Evolutionary conservation across 1,140 invertebrate species (phyloP), one percentile per base, ranked within the genome.

Genomic region (Camponotus pennsylvanicus): DNA sequence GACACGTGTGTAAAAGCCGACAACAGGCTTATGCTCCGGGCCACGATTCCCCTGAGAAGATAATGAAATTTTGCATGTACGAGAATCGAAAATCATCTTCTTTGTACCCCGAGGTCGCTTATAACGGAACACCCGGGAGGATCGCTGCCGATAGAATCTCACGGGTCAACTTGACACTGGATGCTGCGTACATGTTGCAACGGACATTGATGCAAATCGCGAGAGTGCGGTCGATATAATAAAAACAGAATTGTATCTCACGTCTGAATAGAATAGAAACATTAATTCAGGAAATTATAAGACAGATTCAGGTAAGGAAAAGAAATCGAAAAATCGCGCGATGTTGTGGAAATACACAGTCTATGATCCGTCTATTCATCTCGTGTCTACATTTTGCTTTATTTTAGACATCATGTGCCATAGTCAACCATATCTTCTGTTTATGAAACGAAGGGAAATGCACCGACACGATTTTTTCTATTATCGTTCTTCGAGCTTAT

Each of bases 21-120:
- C 79, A 82, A 61, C 52, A 73, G 79, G 77, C 75, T 77, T 77
- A 69, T 13, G 67, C 69, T 70, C 37, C 69, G 67, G 79, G 34
- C 52, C 21, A 69, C 45, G 79, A 75, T 63, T 61, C 55, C 69
- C 69, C 55, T 70, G 69, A 69, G 79, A 59, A 85, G 83, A 85
- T 85, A 85, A 85, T 85, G 69, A 83, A 75, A 83, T 83, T 83
- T 73, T 69, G n/a, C 69, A 66, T 79, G 71, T 64, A 73, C 73
- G 73, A 78, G 83, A 85, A 79, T 85, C 73, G 75, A 78, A 77
- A 85, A 77, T 85, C 59, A 37, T 52, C 59, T 85, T 34, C 73
- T 85, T 76, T 85, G 83, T 85, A 52, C 69, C 15, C 49, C 55
- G 67, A 73, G 69, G 69, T 83, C 55, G 79, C 27, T 83, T 83